Base-by-base conservation (phyloP, 2,888 invertebrate species). In the Thymelicus sylvestris region DNA sequence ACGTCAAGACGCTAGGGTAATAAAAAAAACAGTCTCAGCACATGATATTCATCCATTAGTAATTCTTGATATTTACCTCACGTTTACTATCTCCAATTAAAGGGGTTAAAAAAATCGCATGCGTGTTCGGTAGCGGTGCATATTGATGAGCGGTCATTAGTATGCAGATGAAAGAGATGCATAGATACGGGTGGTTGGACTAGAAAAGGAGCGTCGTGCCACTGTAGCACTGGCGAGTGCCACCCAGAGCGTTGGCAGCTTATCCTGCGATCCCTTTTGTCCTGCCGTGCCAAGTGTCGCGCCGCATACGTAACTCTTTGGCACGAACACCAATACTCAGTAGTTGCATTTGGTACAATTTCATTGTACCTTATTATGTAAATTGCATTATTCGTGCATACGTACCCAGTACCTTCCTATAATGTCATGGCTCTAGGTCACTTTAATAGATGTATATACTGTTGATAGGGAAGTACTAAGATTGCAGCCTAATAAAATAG, bases 181-280 rank as follows among this genome's bases (percentile, higher is more conserved):
- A 65, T 60, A 65, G 60, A 68, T 68, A 67, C 70, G 66, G 72
- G 69, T 65, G 39, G 72, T 71, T 76, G 75, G 71, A 76, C 77
- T 61, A 69, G 69, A 72, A 75, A 71, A 71, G 72, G 72, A 77
- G 19, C 19, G 19, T 75, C 76, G 72, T 76, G 68, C 69, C 66
- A 57, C 62, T 66, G 72, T 76, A 67, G 68, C 66, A 57, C 62
- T 66, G 75, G 69, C 75, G 63, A 67, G 15, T 41, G 81, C 91
- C 92, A 90, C 91, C 91, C 91, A 91, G 81, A 83, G 84, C 77
- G 91, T 81, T 84, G 83, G 79, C 81, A 80, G 79, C 81, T 87
- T 89, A 87, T 88, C 86, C 89, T 84, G 73, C 81, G 81, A 85
- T 87, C 86, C 85, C 84, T 83, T 84, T 87, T 87, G 86, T 87